Conservation (phyloP, 2,888 invertebrate genomes). For the Yponomeuta malinellus region DNA sequence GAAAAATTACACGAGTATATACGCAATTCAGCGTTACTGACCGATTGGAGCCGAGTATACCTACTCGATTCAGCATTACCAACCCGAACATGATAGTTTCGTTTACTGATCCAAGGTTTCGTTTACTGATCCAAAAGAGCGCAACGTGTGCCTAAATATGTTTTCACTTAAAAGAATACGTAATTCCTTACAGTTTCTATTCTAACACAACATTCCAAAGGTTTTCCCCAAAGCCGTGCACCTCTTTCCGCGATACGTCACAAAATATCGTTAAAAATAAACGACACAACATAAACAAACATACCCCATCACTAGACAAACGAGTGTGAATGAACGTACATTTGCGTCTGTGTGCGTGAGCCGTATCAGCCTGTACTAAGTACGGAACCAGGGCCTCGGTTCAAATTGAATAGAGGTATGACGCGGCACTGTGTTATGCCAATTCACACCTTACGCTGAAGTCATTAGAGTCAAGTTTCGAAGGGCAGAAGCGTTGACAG, state of each 20-base stretch:
- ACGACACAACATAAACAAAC: background rate
- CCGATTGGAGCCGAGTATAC: too few species aligned
- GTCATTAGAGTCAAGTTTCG: background rate
- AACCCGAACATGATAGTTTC: too few species aligned
- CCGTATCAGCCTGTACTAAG: conserved; percentile 68
- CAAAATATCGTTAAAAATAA: background rate
- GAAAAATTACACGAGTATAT: too few species aligned
- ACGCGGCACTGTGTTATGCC: background rate
- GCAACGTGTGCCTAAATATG: too few species aligned
- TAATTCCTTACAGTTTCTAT: too few species aligned
- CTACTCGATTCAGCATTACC: too few species aligned
- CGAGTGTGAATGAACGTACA: conserved; percentile 59
- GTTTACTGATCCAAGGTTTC: too few species aligned
- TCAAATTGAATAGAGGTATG: conserved; percentile 36
- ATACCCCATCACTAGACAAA: conserved; percentile 40
- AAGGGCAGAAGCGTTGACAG: background rate
- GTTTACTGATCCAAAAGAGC: too few species aligned
- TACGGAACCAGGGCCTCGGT: conserved; percentile 43
- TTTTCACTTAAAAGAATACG: too few species aligned
- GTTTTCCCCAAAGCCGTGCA: background rate
- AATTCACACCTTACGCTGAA: background rate
- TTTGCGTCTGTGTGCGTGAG: conserved; percentile 52
- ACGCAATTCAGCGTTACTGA: too few species aligned
- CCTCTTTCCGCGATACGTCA: background rate
- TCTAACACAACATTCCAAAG: too few species aligned